phyloP scores from a whole-genome alignment of 2,888 invertebrate genomes.

The Phorcus lineatus region DNA sequence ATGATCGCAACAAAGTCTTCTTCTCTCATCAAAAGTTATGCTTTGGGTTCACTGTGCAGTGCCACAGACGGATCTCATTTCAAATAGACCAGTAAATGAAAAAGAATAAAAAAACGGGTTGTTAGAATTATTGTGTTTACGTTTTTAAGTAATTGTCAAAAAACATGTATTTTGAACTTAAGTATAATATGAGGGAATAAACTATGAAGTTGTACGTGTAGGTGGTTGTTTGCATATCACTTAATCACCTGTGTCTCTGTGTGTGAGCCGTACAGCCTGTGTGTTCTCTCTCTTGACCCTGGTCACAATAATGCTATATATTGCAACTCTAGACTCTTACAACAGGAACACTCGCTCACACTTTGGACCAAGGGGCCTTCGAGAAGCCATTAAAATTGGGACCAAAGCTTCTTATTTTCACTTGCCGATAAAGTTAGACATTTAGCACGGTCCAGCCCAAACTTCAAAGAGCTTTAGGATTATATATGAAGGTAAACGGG shows the following conservation, averaged over 20 bases:
- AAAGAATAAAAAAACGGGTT: no score
- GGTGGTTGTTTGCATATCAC: background rate
- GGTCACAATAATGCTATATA: background rate
- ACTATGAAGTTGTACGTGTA: background rate
- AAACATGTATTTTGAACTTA: no score
- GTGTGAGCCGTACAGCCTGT: background rate
- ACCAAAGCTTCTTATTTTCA: constrained; percentile 7
- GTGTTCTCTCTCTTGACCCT: background rate
- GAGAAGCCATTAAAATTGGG: background rate
- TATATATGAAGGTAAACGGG: background rate
- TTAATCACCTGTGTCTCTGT: background rate
- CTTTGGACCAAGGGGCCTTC: background rate
- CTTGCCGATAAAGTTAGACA: constrained; percentile 1
- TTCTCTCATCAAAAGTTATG: no score
- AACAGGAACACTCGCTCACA: background rate
- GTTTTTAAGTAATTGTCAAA: no score
- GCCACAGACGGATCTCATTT: no score
- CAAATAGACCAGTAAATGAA: no score
- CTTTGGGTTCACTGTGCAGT: no score
- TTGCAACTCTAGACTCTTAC: constrained; percentile 8
- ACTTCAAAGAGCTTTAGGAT: background rate
- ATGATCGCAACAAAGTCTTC: no score
- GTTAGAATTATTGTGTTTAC: no score
- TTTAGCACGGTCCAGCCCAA: background rate
- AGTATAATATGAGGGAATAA: no score